Evolutionary conservation across 2,113 vertebrate species (phyloP), one percentile per base, ranked within the genome.

Genomic region (Psophia crepitans): DNA sequence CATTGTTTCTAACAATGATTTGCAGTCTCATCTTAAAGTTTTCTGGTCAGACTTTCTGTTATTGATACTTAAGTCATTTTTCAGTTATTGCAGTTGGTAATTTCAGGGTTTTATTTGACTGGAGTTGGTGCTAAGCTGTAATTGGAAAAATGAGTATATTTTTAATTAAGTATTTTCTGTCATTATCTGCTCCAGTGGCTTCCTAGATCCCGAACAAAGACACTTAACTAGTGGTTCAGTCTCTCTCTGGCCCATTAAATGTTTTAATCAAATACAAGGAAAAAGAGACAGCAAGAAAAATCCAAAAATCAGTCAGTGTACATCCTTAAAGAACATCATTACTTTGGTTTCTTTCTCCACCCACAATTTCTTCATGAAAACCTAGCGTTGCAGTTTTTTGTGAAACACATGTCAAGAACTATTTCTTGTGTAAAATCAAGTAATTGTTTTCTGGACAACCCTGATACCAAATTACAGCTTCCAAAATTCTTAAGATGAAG

Each of bases 151-250:
- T 68, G 1, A 87, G 15, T 78, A 64, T 89, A 89, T 82, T 94
- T 93, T 89, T 89, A 91, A 91, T 91, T 32, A 91, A 76, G 48
- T 78, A 84, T 96, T 94, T 95, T 95, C 87, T 87, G 30, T 94
- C 60, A 95, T 96, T 95, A 93, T 82, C 65, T 96, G 84, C 84
- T 87, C 74, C 65, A 89, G 74, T 82, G 74, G 39, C 74, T 89
- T 89, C 65, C 39, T 81, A 79, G 70, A 89, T 82, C 57, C 44
- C 48, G 79, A 86, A 94, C 58, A 94, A 93, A 91, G 91, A 51
- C 77, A 75, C 39, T 95, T 93, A 92, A 92, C 96, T 93, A 95
- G 26, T 91, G 53, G 33, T 87, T 91, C 75, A 64, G 54, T 91
- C 73, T 95, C 81, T 86, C 37, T 89, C 91, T 89, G 81, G 74